phyloP scores from a whole-genome alignment of 2,113 vertebrate species.

The Pollimyrus isidori region DNA sequence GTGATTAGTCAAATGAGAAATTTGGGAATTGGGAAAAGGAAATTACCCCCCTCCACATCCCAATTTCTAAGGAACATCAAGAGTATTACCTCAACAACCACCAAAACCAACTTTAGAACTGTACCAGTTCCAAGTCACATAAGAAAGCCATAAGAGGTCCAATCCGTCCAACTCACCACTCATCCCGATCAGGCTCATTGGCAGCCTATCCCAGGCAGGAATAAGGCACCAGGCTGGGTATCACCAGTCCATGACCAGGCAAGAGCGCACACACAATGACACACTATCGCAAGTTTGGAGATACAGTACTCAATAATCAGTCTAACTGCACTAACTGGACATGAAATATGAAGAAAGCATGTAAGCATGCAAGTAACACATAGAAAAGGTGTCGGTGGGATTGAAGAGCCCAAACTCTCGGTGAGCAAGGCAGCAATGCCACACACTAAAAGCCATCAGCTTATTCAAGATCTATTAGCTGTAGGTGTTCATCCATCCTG shows the following conservation, averaged over 20 bases:
- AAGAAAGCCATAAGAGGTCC: neutral
- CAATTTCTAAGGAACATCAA: neutral
- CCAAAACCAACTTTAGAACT: neutral
- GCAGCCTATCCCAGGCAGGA: neutral
- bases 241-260: neutral
- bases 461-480: neutral
- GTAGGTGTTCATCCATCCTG: neutral
- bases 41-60: neutral
- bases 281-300: neutral
- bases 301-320: neutral
- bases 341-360: neutral
- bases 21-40: neutral
- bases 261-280: neutral
- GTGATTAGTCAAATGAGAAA: conserved; percentile 5
- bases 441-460: neutral
- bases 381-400: neutral
- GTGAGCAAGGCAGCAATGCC: neutral
- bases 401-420: neutral
- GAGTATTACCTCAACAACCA: too few species aligned
- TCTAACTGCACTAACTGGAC: neutral
- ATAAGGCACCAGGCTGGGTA: neutral
- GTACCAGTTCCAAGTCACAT: too few species aligned
- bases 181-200: neutral
- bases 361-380: neutral
- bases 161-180: neutral